Base-by-base conservation (phyloP, 1,140 invertebrate genomes). In the Anastatus disparis region DNA sequence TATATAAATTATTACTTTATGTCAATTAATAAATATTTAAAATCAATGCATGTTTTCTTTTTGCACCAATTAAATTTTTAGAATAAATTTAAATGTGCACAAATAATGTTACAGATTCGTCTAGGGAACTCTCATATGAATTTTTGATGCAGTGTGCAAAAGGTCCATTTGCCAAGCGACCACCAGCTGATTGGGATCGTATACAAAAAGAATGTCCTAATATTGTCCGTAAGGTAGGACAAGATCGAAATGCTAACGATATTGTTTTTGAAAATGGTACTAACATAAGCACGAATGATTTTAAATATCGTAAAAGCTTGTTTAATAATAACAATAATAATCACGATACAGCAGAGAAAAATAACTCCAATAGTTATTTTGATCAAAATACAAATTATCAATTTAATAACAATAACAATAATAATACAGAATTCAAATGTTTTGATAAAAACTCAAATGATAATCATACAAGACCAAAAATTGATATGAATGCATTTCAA, bases 141-240 rank as follows among this genome's bases (percentile, higher is more conserved):
- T 87, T 86, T 81, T 75, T 89, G 63, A 82, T 88, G 70, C 81
- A 85, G 15, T 85, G 88, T 74, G 85, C 88, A 55, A 85, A 85
- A 76, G 87, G 87, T 50, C 88, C 88, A 31, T 84, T 87, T 38
- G 88, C 88, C 70, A 82, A 87, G 61, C 77, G 80, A 65, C 79
- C 84, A 38, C 88, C 88, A 31, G 78, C 76, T 26, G 86, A 89
- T 74, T 89, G 87, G 88, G 83, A 84, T 62, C 82, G 86, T 63
- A 88, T 89, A 71, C 82, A 85, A 61, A 84, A 84, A 72, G 87
- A 88, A 71, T 85, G 85, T 78, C 88, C 88, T 27, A 82, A 74
- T 68, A 83, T 89, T 65, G 78, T 87, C 58, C 84, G 86, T 70
- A 88, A 89, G 83, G 88, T 89, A 85, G 74, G 65, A 26, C 75